phyloP scores from a whole-genome alignment of 2,888 invertebrate genomes.

The Argyresthia albistria region DNA sequence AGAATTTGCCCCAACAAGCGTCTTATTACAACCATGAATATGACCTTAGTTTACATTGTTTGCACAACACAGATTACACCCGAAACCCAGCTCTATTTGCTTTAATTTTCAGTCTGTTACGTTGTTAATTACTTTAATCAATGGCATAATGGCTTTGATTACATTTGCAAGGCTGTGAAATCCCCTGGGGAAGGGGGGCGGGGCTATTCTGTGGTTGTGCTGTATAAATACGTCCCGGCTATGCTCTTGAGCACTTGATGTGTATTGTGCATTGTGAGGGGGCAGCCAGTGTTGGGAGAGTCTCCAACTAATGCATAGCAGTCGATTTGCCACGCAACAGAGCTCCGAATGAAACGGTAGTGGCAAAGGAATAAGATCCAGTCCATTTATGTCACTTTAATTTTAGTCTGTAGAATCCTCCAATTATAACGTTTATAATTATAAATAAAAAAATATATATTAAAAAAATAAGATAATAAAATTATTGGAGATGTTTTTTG shows the following conservation, averaged over 20 bases:
- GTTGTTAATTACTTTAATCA: constrained; percentile 3
- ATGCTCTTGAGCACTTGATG: neutral
- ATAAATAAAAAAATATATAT: too few species aligned
- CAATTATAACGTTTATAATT: too few species aligned
- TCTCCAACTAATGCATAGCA: neutral
- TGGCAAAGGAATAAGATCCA: too few species aligned
- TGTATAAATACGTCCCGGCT: neutral
- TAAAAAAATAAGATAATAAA: too few species aligned
- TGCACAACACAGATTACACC: too few species aligned
- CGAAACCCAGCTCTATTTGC: neutral
- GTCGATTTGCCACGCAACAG: neutral
- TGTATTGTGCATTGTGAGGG: too few species aligned
- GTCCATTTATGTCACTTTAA: too few species aligned
- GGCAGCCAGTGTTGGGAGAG: too few species aligned
- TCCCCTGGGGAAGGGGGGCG: neutral
- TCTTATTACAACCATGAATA: neutral
- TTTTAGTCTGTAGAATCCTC: too few species aligned
- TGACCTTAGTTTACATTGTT: neutral
- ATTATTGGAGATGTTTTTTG: too few species aligned
- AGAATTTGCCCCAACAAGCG: too few species aligned
- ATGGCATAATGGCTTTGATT: constrained; percentile 1
- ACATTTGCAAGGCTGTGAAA: neutral
- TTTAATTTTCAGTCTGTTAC: neutral
- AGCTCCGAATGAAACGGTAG: too few species aligned
- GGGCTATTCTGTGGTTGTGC: neutral